Evolutionary conservation across 2,113 vertebrate species (phyloP).

Genomic region (Dryoscopus gambensis): DNA sequence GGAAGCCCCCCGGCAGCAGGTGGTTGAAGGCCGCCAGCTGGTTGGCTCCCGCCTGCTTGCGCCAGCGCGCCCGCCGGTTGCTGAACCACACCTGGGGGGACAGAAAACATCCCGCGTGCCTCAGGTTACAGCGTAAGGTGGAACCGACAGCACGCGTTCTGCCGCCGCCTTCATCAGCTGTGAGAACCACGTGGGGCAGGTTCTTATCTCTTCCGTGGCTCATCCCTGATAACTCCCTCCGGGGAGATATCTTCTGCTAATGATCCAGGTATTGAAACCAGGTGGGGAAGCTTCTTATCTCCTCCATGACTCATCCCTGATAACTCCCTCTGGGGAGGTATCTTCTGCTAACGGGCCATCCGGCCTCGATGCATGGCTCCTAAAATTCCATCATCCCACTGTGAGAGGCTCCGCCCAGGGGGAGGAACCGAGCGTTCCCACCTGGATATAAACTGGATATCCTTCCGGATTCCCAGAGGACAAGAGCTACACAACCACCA

Average conservation of each 20-base stretch:
- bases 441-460: no score
- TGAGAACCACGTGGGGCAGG: neutral
- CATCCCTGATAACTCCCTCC: no score
- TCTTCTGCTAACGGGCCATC: no score
- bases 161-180: no score
- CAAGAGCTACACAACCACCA: neutral
- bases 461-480: neutral
- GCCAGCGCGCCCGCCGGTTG: slow-evolving; percentile 94
- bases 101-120: neutral
- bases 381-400: neutral
- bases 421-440: neutral
- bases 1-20: slow-evolving; percentile 93
- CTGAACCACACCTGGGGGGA: slow-evolving; percentile 94
- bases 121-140: fast-evolving
- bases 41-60: slow-evolving; percentile 97
- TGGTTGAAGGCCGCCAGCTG: slow-evolving; percentile 98
- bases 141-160: fast-evolving
- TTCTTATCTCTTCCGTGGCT: neutral
- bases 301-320: neutral
- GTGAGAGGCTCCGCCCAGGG: neutral
- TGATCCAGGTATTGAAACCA: no score
- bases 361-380: neutral
- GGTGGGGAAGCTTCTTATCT: neutral
- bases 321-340: neutral
- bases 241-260: neutral